Base-by-base conservation (phyloP, 1,140 invertebrate genomes). In the Drosophila fuyamai region DNA sequence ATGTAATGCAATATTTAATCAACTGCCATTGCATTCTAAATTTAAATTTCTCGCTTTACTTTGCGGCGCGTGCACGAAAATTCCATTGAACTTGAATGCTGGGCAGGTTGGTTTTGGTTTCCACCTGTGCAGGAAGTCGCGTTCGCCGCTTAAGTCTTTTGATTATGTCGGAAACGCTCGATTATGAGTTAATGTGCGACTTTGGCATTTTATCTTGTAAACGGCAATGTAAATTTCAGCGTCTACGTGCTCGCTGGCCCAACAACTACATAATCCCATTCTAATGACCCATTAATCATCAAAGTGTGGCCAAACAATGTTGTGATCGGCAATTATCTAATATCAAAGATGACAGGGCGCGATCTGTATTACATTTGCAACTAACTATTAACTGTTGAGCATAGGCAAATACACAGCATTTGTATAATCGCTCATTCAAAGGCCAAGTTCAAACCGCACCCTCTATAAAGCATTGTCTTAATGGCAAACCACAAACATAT, bases 71-170 rank as follows among this genome's bases (percentile, higher is more conserved):
- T 67, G 76, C 70, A 57, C 72, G 67, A 72, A 72, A 76, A 81
- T 76, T 82, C 70, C 79, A 68, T 79, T 82, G 75, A 82, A 83
- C 80, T 82, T 83, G 79, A 61, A 16, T 53, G 63, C 63, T 63
- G 43, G 57, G 40, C 40, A 32, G 62, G 43, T 47, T 29, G 62
- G 23, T 59, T 50, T 23, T 23, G 16, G 32, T 35, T 47, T 35
- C 14, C 59, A 48, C 53, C 53, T 60, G 65, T 68, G 79, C 70
- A 79, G 75, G 80, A 83, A 83, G 77, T 83, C 76, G 77, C 74
- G 83, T 88, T 86, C 65, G 83, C 62, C 47, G 79, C 79, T 88
- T 88, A 76, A 88, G 83, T 89, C 84, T 88, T 83, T 88, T 82
- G 80, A 67, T 76, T 67, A 59, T 71, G 65, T 77, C 75, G 63